These are phyloP conservation scores for Schizotus pectinicornis DNA, from an alignment of 2,888 invertebrate genomes.

Conservation along the genomic window DNA sequence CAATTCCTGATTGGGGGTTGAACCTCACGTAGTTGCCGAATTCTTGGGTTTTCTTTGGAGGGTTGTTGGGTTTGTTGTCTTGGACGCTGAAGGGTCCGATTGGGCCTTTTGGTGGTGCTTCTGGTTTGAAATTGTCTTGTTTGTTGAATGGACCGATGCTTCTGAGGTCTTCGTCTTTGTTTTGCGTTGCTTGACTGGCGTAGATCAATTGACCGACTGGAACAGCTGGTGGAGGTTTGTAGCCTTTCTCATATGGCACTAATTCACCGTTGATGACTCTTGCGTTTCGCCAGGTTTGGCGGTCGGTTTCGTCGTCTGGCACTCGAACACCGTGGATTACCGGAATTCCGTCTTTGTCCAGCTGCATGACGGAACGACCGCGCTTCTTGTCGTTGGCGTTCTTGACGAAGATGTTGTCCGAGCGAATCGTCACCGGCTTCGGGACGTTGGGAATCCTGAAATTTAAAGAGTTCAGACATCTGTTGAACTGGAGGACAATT, in stretches of 20 bases:
- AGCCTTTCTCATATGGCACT: constrained; percentile 75
- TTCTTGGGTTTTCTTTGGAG: constrained; percentile 32
- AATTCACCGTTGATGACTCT: constrained; percentile 85
- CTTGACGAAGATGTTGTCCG: constrained; percentile 67
- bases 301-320: constrained; percentile 81
- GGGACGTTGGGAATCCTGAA: constrained; percentile 63
- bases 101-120: constrained; percentile 37
- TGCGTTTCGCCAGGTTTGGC: constrained; percentile 85
- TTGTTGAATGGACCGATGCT: constrained; percentile 68
- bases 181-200: constrained; percentile 46
- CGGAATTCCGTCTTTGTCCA: constrained; percentile 76
- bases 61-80: constrained; percentile 58
- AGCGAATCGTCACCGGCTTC: constrained; percentile 72
- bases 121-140: constrained; percentile 64
- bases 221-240: constrained; percentile 68
- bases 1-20: constrained; percentile 59
- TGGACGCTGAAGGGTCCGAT: constrained; percentile 67
- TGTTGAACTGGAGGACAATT: too few species aligned
- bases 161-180: constrained; percentile 33
- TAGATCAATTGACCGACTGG: constrained; percentile 65
- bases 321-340: constrained; percentile 82
- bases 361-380: constrained; percentile 67
- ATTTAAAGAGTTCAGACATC: constrained; percentile 9
- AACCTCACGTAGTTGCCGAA: constrained; percentile 44
- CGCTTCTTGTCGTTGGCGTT: constrained; percentile 64